These are phyloP conservation scores for Phyllostomus discolor DNA, from an alignment of 2,113 vertebrate genomes.

Conservation along the genomic window DNA sequence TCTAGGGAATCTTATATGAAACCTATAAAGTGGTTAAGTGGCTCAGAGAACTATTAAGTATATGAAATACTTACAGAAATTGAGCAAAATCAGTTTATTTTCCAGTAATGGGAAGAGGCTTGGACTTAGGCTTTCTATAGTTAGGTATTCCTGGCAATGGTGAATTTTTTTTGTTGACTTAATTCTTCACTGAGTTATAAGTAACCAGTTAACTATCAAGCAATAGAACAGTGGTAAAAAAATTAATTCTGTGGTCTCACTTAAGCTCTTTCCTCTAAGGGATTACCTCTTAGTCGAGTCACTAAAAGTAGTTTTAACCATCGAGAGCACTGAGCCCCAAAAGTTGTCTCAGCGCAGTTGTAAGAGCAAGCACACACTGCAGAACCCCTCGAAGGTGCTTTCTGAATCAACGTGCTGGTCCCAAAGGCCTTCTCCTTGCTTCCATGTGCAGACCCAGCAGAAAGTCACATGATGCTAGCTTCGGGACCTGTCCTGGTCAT, in stretches of 20 bases:
- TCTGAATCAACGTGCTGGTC: neutral
- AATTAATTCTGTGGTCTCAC: neutral
- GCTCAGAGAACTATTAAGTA: neutral
- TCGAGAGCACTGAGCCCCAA: neutral
- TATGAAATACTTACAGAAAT: neutral
- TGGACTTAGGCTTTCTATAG: neutral
- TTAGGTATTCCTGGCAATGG: neutral
- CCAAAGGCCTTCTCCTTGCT: neutral
- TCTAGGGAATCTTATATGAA: neutral
- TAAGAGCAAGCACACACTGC: neutral
- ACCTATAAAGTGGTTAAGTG: neutral
- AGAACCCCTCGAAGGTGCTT: neutral
- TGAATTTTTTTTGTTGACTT: neutral
- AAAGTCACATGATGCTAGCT: neutral
- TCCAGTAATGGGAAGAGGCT: neutral
- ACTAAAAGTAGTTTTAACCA: neutral
- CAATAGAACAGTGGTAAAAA: neutral
- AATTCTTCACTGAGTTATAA: conserved; percentile 38
- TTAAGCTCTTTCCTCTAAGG: neutral
- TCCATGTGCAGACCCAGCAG: neutral
- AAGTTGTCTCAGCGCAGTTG: neutral
- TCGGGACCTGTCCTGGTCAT: neutral
- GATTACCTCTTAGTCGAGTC: neutral
- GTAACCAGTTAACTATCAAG: conserved; percentile 24
- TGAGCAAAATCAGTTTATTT: neutral